These are phyloP conservation scores for Drosophila gunungcola DNA, from an alignment of 1,140 invertebrate species.

Conservation along the genomic window DNA sequence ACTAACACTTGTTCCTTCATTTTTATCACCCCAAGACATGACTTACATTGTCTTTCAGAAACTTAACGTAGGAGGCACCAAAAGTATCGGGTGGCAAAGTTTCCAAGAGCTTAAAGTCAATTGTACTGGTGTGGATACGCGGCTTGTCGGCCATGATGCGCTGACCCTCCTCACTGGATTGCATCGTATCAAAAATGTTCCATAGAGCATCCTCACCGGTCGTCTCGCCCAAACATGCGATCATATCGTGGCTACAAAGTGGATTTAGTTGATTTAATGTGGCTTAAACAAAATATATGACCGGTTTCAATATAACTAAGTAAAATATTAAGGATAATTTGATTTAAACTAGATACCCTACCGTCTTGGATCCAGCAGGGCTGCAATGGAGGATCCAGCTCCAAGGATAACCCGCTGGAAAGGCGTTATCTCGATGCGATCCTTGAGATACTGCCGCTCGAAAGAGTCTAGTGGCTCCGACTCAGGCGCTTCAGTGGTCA, in stretches of 20 bases:
- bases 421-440: constrained; percentile 89
- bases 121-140: constrained; percentile 92
- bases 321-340: not conserved
- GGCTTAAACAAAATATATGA: too few relatives aligned
- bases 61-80: constrained; percentile 93
- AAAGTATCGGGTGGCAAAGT: constrained; percentile 91
- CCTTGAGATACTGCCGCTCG: constrained; percentile 80
- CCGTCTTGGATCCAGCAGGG: constrained; percentile 89
- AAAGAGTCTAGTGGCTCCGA: constrained; percentile 53
- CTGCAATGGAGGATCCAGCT: constrained; percentile 91
- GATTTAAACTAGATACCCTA: constrained; percentile 6
- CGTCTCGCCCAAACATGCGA: constrained; percentile 96
- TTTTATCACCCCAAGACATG: not conserved
- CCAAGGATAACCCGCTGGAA: constrained; percentile 92
- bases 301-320: too few relatives aligned
- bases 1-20: not conserved
- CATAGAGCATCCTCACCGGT: constrained; percentile 90
- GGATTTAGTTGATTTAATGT: too few relatives aligned
- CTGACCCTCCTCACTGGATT: constrained; percentile 88
- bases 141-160: constrained; percentile 92
- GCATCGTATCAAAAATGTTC: constrained; percentile 88
- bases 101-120: constrained; percentile 91
- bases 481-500: constrained; percentile 27
- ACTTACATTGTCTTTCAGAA: constrained; percentile 91
- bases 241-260: constrained; percentile 92